Evolutionary conservation across 2,888 invertebrate species (phyloP).

Genomic region (Torymus texanus): DNA sequence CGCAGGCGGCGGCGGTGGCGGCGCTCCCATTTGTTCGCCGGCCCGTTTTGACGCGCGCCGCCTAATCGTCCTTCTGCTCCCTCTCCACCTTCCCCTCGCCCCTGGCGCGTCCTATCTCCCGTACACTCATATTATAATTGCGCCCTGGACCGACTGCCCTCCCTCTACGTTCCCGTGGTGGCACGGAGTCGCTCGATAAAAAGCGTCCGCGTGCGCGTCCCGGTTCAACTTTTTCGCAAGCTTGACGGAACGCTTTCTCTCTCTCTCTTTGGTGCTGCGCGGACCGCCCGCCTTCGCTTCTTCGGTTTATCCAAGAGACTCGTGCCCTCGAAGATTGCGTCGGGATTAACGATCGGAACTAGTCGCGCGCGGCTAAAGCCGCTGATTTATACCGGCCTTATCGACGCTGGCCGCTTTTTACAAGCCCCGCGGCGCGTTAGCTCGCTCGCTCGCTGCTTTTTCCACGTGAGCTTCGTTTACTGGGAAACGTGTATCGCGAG

Average conservation of each 20-base stretch:
- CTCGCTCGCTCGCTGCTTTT: neutral
- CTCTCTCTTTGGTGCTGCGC: neutral
- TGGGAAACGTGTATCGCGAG: neutral
- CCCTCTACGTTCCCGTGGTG: conserved; percentile 61
- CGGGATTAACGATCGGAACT: conserved; percentile 52
- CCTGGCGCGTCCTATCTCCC: conserved; percentile 7
- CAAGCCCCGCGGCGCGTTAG: neutral
- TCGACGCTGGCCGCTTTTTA: conserved; percentile 44
- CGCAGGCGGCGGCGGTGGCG: conserved; percentile 21
- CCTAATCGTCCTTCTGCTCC: conserved; percentile 54
- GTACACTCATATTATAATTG: conserved; percentile 30
- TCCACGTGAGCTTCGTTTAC: neutral
- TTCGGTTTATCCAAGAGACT: conserved; percentile 46
- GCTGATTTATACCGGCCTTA: conserved; percentile 51
- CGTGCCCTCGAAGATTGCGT: conserved; percentile 49
- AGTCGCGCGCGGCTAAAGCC: conserved; percentile 43
- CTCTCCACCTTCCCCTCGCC: neutral
- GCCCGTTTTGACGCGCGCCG: conserved; percentile 70
- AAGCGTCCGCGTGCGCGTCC: conserved; percentile 66
- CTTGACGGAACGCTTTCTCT: conserved; percentile 32
- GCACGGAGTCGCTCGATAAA: conserved; percentile 62
- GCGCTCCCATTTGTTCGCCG: conserved; percentile 67
- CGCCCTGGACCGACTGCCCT: conserved; percentile 7
- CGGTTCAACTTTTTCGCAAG: conserved; percentile 64
- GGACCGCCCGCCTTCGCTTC: conserved; percentile 23